Base-by-base conservation (phyloP, 2,888 invertebrate genomes). In the Drosophila hawaiiensis region DNA sequence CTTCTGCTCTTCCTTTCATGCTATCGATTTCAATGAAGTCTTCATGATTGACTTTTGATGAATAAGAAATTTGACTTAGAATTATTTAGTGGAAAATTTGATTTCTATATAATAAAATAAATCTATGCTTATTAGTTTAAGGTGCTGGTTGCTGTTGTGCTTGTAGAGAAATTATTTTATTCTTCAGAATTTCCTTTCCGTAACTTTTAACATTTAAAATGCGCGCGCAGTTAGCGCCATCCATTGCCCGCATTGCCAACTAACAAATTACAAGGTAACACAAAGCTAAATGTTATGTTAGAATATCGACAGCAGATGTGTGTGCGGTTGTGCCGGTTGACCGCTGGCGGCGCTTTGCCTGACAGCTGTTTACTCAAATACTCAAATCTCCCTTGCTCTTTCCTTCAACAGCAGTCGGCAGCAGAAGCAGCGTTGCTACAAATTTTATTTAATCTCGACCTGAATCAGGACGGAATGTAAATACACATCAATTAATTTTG, bases 321-420 rank as follows among this genome's bases (percentile, higher is more conserved):
- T 29, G 19, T 25, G 19, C 14, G 41, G 53, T 62, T 69, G 25
- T 43, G 2, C 25, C 31, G 19, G 28, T 52, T 22, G 22, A 56
- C 81, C 83, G 78, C 73, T 58, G 63, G 68, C 65, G 61, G 74
- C 86, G 83, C 78, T 68, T 60, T 47, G 49, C 25, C 39, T 53
- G 58, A 58, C 82, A 85, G 80, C 85, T 83, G 85, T 71, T 80
- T 37, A 29, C 4, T 37, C 25, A n/a, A 59, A 39, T 52, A 35
- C 60, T 64, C 9, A 47, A 9, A 25, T 58, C 74, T 41, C 50
- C 37, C 63, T 60, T 25, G 19, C 59, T 65, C 61, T 76, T 61
- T 79, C 69, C 61, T 62, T 73, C 73, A 65, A 84, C 64, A 66
- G 63, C 73, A 73, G 76, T 64, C 73, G 62, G 67, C 31, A n/a